Evolutionary conservation across 2,888 invertebrate species (phyloP), one percentile per base, ranked within the genome.

Genomic region (Pseudolycoriella hygida): DNA sequence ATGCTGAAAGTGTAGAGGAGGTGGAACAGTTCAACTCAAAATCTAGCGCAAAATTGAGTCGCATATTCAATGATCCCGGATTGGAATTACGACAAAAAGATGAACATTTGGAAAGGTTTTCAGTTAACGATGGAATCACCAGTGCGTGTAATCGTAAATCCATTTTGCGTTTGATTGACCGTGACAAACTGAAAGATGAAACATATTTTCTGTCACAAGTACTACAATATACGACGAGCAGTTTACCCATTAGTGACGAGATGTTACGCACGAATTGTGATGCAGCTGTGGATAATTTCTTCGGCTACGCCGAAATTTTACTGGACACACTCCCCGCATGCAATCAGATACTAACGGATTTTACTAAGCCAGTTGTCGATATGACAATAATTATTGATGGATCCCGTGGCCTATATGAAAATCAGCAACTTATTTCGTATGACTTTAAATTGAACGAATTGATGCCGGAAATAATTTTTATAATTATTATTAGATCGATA

Each of bases 341-440:
- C 40, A 43, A 37, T 37, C 32, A 47, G 17, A 48, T 48, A 14
- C 41, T 46, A 14, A 31, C 25, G 5, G 47, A 48, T 32, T 42
- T 47, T 42, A 47, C 37, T 40, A 60, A 66, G 34, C 68, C 71
- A 2, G 61, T 65, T 5, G 58, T 75, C 51, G 73, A 76, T 53
- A 56, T 76, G 38, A 66, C 73, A 37, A 60, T 74, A 11, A 72
- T 74, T 17, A 69, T 75, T 1, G 77, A 76, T 55, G 71, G 70
- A 18, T 67, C 71, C 14, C 74, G 73, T 69, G 67, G 66, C 47
- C 65, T 66, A 41, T 73, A 73, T 52, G 68, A 71, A 47, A 68
- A 69, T 10, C 64, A 72, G 53, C 69, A 70, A 57, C 68, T 75
- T 52, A 62, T 74, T 53, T 69, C 71, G 74, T 67, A 57, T 59